Conservation (phyloP, 2,113 vertebrate species). For the Morone saxatilis region DNA sequence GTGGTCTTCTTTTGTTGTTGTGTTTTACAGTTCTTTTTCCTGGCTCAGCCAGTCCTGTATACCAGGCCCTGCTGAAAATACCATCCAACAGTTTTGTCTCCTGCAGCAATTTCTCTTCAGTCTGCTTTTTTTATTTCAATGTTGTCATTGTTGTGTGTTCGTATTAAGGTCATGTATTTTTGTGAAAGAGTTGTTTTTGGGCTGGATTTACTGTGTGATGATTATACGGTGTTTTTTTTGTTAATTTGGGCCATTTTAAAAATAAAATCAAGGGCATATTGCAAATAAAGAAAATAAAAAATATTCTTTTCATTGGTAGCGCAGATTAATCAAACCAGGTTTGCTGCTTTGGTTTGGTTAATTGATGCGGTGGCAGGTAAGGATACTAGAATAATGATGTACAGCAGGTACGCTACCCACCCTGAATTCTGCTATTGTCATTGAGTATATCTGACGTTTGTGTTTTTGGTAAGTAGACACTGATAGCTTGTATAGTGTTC, state of each 20-base stretch:
- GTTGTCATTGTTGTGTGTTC: constrained; percentile 79
- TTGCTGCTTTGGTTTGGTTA: constrained; percentile 43
- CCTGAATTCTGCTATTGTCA: constrained; percentile 59
- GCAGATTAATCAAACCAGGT: constrained; percentile 21
- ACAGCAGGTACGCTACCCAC: constrained; percentile 57
- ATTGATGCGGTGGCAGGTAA: constrained; percentile 77
- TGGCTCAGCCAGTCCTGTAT: constrained; percentile 99
- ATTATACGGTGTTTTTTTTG: constrained; percentile 47
- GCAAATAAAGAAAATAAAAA: constrained; percentile 1
- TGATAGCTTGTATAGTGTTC: constrained; percentile 92
- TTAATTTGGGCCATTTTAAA: constrained; percentile 4
- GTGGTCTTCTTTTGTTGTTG: constrained; percentile 99
- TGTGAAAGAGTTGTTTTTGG: constrained; percentile 57
- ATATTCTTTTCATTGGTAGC: constrained; percentile 8
- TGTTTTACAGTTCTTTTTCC: constrained; percentile 99
- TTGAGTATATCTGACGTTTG: constrained; percentile 68
- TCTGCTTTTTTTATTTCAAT: constrained; percentile 89
- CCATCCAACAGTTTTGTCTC: constrained; percentile 99
- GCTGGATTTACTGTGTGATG: constrained; percentile 44
- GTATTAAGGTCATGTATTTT: constrained; percentile 61
- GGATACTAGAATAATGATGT: constrained; percentile 58
- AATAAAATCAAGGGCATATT: constrained; percentile 23
- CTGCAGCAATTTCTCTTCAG: constrained; percentile 99
- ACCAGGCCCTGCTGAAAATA: constrained; percentile 99
- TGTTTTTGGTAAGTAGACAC: constrained; percentile 93